Percentiles rank a stretch among this genome's conserved stretches.
Evolutionary conservation across 2,888 invertebrate genomes (phyloP).

Genomic region (Calliphora vomitoria): DNA sequence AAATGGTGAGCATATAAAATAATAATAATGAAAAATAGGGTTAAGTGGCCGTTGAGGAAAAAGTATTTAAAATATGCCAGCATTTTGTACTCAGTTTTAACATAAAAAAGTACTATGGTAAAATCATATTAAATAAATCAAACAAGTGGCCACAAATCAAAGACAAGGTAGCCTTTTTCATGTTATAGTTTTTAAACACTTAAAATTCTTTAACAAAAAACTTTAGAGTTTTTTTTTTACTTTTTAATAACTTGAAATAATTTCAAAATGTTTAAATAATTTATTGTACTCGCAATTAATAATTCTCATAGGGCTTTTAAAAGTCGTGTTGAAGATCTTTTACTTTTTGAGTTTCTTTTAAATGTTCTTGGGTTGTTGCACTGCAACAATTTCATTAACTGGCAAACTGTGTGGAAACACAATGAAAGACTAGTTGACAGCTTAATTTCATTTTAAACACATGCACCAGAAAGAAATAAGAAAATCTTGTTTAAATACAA

Average conservation of each 20-base stretch:
- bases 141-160: slow-evolving; percentile 32
- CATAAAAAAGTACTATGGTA: not conserved
- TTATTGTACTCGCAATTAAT: too few relatives aligned
- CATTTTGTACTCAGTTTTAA: slow-evolving; percentile 12
- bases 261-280: too few relatives aligned
- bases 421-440: slow-evolving; percentile 34
- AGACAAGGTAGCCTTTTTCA: not conserved
- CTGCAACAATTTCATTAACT: slow-evolving; percentile 43
- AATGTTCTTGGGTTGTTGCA: slow-evolving; percentile 36
- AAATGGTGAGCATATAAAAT: slow-evolving; percentile 19
- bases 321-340: not conserved
- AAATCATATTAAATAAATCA: slow-evolving; percentile 34
- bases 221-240: too few relatives aligned
- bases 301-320: not conserved
- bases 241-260: too few relatives aligned
- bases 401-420: slow-evolving; percentile 26
- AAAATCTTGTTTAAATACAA: slow-evolving; percentile 39
- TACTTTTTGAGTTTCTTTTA: not conserved
- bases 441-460: slow-evolving; percentile 56
- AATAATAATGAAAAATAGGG: slow-evolving; percentile 57
- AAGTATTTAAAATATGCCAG: slow-evolving; percentile 44
- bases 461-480: not conserved
- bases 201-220: too few relatives aligned
- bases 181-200: not conserved
- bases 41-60: slow-evolving; percentile 55